Evolutionary conservation across 2,797 vertebrate species (phyloP).

Genomic region (Anguilla megastoma): DNA sequence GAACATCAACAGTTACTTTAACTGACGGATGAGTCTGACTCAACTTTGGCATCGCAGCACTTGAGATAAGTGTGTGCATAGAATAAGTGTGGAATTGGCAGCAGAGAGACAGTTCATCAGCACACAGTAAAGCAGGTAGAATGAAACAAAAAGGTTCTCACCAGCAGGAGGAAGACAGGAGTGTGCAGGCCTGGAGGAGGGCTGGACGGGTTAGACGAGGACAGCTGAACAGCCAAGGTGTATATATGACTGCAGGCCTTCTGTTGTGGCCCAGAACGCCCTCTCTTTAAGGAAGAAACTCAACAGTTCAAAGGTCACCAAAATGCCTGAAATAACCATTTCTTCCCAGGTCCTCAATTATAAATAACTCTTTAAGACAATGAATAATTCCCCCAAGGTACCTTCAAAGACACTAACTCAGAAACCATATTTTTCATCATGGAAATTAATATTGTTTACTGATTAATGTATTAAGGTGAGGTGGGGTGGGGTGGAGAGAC

Average conservation of each 20-base stretch:
- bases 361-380: not conserved
- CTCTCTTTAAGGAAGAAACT: slow-evolving; percentile 17
- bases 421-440: not conserved
- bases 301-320: not conserved
- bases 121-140: not conserved
- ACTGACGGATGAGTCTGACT: not conserved
- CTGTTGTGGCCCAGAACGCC: not conserved
- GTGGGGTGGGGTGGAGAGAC: not conserved
- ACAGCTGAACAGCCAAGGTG: not conserved
- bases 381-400: not conserved
- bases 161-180: not conserved
- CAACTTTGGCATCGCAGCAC: not conserved
- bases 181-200: not conserved
- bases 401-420: not conserved
- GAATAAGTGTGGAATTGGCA: not conserved
- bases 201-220: not conserved
- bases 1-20: not conserved
- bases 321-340: not conserved
- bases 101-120: not conserved
- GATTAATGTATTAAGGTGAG: not conserved
- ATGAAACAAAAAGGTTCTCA: not conserved
- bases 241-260: not conserved
- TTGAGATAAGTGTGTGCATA: not conserved
- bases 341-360: not conserved
- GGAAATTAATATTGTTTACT: not conserved